phyloP scores from a whole-genome alignment of 2,113 vertebrate genomes.

The Chinchilla lanigera region DNA sequence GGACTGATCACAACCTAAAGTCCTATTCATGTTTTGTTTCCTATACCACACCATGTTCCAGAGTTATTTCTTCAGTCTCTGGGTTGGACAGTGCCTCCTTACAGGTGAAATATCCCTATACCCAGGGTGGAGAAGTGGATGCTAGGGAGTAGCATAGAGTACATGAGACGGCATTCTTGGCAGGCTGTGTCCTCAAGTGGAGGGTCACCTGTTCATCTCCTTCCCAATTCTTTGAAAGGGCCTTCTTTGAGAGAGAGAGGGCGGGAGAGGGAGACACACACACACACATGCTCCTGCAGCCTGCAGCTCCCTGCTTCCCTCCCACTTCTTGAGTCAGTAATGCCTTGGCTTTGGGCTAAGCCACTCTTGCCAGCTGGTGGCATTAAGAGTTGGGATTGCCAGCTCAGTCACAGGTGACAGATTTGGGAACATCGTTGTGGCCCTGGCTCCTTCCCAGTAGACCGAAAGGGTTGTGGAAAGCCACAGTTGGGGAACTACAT shows the following conservation, averaged over 20 bases:
- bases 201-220: neutral
- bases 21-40: neutral
- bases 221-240: neutral
- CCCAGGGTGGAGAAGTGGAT: neutral
- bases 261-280: neutral
- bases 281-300: neutral
- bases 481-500: neutral
- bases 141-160: neutral
- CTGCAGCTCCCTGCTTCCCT: neutral
- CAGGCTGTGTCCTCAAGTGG: neutral
- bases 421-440: constrained; percentile 36
- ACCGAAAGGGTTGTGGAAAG: constrained; percentile 40
- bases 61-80: neutral
- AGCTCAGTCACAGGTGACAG: constrained; percentile 74
- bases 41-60: neutral
- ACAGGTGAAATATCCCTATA: neutral
- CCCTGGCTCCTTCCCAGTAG: constrained; percentile 69
- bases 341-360: constrained; percentile 63
- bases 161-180: neutral
- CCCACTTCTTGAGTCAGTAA: constrained; percentile 46
- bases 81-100: neutral
- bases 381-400: constrained; percentile 67
- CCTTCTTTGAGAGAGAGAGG: too few species aligned
- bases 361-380: constrained; percentile 70
- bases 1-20: neutral